A percentile compares a stretch with the other conserved stretches of the same genome.
phyloP scores from a whole-genome alignment of 2,113 vertebrate genomes.

The western clawed frog (Xenopus tropicalis) region DNA sequence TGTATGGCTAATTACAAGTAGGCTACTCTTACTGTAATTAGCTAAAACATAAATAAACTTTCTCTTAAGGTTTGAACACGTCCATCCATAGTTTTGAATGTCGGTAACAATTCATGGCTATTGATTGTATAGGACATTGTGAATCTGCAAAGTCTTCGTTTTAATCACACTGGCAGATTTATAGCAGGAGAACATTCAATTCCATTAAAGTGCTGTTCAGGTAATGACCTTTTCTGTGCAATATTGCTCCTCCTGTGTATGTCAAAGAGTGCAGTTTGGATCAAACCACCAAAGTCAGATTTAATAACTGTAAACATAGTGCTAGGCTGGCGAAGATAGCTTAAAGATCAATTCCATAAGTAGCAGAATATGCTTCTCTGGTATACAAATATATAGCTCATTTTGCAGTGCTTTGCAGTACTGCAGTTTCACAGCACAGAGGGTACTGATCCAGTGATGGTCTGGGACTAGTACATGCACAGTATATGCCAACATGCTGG shows the following conservation, averaged over 20 bases:
- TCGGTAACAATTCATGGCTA: constrained; percentile 29
- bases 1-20: neutral
- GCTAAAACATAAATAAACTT: constrained; percentile 17
- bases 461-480: too few species aligned
- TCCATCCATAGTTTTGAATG: constrained; percentile 20
- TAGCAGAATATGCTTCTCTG: too few species aligned
- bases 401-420: too few species aligned
- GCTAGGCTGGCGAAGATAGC: too few species aligned
- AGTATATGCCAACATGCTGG: too few species aligned
- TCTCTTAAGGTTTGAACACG: constrained; percentile 4
- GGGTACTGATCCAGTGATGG: too few species aligned
- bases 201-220: constrained; percentile 40
- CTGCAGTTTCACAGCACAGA: too few species aligned
- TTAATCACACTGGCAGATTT: constrained; percentile 34
- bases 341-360: too few species aligned
- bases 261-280: neutral
- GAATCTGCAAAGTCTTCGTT: constrained; percentile 24
- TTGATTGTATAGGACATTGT: constrained; percentile 26
- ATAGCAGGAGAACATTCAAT: constrained; percentile 25
- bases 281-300: too few species aligned
- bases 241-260: constrained; percentile 8
- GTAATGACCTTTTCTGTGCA: constrained; percentile 28
- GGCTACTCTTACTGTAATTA: constrained; percentile 9
- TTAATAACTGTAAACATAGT: too few species aligned
- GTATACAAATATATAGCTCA: too few species aligned